These are phyloP conservation scores for Yoshiicerus persimilis DNA, from an alignment of 1,140 invertebrate species.

Conservation along the genomic window DNA sequence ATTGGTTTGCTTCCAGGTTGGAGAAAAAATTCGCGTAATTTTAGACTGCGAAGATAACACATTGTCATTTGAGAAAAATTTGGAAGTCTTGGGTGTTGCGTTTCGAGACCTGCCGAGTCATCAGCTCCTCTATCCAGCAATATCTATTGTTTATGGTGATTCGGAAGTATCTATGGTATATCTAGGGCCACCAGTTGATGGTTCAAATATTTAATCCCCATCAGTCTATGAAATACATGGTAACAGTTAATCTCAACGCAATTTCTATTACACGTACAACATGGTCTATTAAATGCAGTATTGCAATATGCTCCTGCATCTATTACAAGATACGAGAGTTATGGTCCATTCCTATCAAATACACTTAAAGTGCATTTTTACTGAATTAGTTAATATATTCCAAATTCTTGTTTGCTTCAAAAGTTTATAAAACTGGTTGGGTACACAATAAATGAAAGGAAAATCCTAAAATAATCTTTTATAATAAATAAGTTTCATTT, in stretches of 20 bases:
- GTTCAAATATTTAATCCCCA: constrained; percentile 59
- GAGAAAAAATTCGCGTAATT: constrained; percentile 93
- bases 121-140: constrained; percentile 87
- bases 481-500: too few relatives aligned
- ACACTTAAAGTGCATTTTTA: too few relatives aligned
- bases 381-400: too few relatives aligned
- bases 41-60: constrained; percentile 97
- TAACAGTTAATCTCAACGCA: not conserved
- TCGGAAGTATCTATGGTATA: constrained; percentile 99
- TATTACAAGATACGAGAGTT: too few relatives aligned
- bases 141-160: constrained; percentile 97
- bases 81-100: constrained; percentile 97
- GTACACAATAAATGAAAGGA: too few relatives aligned
- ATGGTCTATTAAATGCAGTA: too few relatives aligned
- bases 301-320: not conserved
- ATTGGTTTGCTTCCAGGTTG: constrained; percentile 69
- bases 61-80: constrained; percentile 96
- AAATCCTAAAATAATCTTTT: too few relatives aligned
- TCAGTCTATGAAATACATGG: not conserved
- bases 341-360: too few relatives aligned
- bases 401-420: too few relatives aligned
- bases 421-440: too few relatives aligned
- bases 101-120: constrained; percentile 92
- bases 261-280: not conserved
- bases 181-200: constrained; percentile 85